Percentiles rank a stretch among this genome's conserved stretches.
Conservation (phyloP, 1,140 invertebrate genomes). For the Saxidomus purpurata region DNA sequence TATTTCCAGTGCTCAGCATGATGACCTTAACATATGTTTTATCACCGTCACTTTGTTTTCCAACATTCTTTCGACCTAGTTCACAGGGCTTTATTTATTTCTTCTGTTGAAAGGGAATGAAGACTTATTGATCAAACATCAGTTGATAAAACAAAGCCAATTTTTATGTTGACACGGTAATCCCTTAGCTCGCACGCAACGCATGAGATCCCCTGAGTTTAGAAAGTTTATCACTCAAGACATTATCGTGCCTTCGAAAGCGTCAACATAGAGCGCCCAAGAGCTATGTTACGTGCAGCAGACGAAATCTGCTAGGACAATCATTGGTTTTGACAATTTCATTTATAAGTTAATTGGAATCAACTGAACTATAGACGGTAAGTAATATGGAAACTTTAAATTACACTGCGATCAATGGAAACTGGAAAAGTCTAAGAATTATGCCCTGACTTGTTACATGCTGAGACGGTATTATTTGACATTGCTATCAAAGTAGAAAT, state of each 20-base stretch:
- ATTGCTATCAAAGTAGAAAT: too few relatives aligned
- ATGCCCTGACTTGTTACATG: too few relatives aligned
- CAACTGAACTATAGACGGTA: not conserved
- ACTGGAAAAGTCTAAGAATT: not conserved
- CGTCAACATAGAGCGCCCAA: not conserved
- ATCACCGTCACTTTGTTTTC: too few relatives aligned
- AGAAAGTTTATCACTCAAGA: not conserved
- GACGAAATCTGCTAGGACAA: not conserved
- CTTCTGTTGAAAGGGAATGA: not conserved
- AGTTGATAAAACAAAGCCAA: slow-evolving; percentile 11
- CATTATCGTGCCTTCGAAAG: not conserved
- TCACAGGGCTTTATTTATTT: not conserved
- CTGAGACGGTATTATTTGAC: too few relatives aligned
- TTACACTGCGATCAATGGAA: not conserved
- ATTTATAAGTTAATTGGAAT: slow-evolving; percentile 10
- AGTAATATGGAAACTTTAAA: not conserved
- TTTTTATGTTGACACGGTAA: slow-evolving; percentile 15
- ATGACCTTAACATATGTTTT: too few relatives aligned
- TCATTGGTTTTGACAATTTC: not conserved
- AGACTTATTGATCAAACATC: slow-evolving; percentile 23
- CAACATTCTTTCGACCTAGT: too few relatives aligned
- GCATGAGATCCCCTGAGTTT: not conserved
- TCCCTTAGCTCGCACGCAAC: not conserved
- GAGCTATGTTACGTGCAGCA: not conserved
- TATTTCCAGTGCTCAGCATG: too few relatives aligned